Percentiles rank a stretch among this genome's conserved stretches.
phyloP scores from a whole-genome alignment of 2,113 vertebrate genomes.

The Cinclus cinclus region DNA sequence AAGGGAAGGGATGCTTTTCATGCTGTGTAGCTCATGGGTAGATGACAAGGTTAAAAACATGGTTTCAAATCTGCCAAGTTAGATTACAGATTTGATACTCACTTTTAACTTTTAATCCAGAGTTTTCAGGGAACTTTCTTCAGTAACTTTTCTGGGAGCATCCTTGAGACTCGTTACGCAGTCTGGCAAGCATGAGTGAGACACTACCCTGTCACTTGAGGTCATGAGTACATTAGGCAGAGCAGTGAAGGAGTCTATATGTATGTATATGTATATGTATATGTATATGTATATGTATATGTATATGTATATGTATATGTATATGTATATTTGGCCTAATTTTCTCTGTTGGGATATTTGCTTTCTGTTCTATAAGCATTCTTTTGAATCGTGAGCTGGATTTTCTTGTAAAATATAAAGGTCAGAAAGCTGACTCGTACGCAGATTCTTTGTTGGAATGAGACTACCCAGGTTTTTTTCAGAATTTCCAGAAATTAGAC shows the following conservation, averaged over 20 bases:
- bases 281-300: too few relatives aligned
- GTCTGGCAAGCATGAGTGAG: not conserved
- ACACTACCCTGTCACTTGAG: not conserved
- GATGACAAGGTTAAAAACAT: constrained; percentile 42
- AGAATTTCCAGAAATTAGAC: constrained; percentile 49
- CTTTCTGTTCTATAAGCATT: not conserved
- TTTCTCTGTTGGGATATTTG: not conserved
- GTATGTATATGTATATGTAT: too few relatives aligned
- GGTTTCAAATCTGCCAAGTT: not conserved
- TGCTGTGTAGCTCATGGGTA: not conserved
- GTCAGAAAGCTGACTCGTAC: not conserved
- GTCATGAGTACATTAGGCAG: not conserved
- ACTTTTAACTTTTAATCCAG: constrained; percentile 20
- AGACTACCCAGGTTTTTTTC: constrained; percentile 13
- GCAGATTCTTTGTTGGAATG: not conserved
- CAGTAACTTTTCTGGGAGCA: not conserved
- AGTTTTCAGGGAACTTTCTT: not conserved
- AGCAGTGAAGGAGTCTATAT: not conserved
- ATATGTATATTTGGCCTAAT: not conserved
- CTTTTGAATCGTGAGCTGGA: not conserved
- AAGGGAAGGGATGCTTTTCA: not conserved
- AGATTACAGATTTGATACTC: not conserved
- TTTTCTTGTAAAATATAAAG: not conserved
- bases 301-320: too few relatives aligned
- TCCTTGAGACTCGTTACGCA: not conserved